These are phyloP conservation scores for Seladonia tumulorum DNA, from an alignment of 2,888 invertebrate species.

Conservation along the genomic window DNA sequence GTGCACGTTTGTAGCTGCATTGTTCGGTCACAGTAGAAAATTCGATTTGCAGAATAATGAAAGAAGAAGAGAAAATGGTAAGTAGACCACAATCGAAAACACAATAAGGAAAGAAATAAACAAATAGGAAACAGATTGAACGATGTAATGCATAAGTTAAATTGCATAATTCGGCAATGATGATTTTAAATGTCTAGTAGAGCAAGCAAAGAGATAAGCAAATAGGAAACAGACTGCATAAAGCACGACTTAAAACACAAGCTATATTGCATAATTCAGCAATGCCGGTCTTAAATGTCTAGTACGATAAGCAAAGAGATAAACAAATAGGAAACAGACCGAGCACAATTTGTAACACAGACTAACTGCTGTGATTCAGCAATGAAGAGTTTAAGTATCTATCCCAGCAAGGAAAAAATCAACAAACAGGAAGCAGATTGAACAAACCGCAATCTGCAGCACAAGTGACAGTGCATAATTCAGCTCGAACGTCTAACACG, in stretches of 20 bases:
- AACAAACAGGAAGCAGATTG: neutral
- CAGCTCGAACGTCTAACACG: neutral
- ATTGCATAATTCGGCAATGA: neutral
- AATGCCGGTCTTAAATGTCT: neutral
- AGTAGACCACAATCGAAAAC: too few species aligned
- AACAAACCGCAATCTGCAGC: neutral
- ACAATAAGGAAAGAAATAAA: neutral
- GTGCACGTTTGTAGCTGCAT: too few species aligned
- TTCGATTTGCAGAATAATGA: too few species aligned
- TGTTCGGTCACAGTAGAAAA: too few species aligned
- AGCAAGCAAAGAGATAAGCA: neutral
- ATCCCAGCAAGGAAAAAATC: neutral
- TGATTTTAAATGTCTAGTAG: neutral
- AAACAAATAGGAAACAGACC: neutral
- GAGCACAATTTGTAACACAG: neutral
- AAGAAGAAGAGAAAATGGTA: too few species aligned
- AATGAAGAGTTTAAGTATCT: neutral
- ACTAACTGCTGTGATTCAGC: neutral
- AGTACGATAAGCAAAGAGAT: neutral
- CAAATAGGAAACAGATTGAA: neutral
- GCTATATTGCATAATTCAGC: neutral
- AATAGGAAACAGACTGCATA: neutral
- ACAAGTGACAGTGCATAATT: neutral
- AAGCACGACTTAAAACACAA: neutral
- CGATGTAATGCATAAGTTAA: neutral